Conservation (phyloP, 2,113 vertebrate species). For the Pelvicachromis taeniatus region DNA sequence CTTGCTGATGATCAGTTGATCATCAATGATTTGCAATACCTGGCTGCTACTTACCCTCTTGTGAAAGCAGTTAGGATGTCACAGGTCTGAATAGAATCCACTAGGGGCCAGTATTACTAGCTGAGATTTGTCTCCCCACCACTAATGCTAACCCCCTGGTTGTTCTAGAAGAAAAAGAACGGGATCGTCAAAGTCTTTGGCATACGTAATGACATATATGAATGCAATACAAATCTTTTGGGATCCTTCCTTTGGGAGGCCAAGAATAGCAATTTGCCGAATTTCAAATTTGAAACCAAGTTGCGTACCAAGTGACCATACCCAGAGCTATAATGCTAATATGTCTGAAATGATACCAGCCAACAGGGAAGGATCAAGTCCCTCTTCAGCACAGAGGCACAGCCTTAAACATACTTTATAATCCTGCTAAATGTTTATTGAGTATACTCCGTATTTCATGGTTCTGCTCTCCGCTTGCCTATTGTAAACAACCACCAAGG, state of each 20-base stretch:
- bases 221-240: not conserved
- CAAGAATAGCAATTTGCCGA: not conserved
- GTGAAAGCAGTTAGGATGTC: not conserved
- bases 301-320: not conserved
- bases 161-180: not conserved
- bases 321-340: not conserved
- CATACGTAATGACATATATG: not conserved
- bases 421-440: slow-evolving; percentile 44
- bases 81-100: not conserved
- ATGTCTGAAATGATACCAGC: not conserved
- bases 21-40: not conserved
- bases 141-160: not conserved
- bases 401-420: slow-evolving; percentile 19
- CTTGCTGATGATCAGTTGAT: not conserved
- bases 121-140: not conserved
- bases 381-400: not conserved
- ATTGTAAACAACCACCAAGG: slow-evolving; percentile 47
- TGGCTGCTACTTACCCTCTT: not conserved
- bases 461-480: not conserved
- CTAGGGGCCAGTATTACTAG: not conserved
- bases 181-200: not conserved
- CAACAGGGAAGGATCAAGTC: not conserved
- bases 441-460: slow-evolving; percentile 6
- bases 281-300: not conserved
- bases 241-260: not conserved